Evolutionary conservation across 2,113 vertebrate species (phyloP).

Genomic region (Nipponia nippon): DNA sequence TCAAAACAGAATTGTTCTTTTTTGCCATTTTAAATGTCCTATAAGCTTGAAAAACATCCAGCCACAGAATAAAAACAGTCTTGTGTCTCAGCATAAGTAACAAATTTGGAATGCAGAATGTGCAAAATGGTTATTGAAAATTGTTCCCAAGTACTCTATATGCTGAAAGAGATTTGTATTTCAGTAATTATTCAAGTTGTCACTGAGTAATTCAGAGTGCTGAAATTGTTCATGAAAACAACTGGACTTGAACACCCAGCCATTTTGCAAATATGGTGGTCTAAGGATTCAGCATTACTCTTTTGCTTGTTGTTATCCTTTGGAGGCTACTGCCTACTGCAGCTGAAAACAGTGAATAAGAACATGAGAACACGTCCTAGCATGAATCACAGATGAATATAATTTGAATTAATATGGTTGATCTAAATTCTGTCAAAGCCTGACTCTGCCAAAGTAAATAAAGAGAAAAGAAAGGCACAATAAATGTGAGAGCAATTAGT

Average conservation of each 20-base stretch:
- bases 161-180: conserved; percentile 5
- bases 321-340: not conserved
- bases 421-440: conserved; percentile 5
- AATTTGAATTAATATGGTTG: not conserved
- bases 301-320: not conserved
- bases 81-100: not conserved
- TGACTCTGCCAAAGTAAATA: not conserved
- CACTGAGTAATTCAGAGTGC: not conserved
- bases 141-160: not conserved
- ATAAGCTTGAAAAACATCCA: conserved; percentile 31
- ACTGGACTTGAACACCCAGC: not conserved
- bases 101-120: not conserved
- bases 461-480: not conserved
- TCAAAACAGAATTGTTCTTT: not conserved
- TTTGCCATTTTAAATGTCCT: not conserved
- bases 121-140: conserved; percentile 4
- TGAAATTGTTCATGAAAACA: conserved; percentile 30
- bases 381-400: not conserved
- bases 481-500: not conserved
- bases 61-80: not conserved
- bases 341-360: conserved; percentile 13
- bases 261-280: not conserved
- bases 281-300: not conserved
- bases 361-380: not conserved
- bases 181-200: conserved; percentile 16